Percentiles rank a stretch among this genome's conserved stretches.
phyloP scores from a whole-genome alignment of 2,113 vertebrate species.

The Trogon melanurus region DNA sequence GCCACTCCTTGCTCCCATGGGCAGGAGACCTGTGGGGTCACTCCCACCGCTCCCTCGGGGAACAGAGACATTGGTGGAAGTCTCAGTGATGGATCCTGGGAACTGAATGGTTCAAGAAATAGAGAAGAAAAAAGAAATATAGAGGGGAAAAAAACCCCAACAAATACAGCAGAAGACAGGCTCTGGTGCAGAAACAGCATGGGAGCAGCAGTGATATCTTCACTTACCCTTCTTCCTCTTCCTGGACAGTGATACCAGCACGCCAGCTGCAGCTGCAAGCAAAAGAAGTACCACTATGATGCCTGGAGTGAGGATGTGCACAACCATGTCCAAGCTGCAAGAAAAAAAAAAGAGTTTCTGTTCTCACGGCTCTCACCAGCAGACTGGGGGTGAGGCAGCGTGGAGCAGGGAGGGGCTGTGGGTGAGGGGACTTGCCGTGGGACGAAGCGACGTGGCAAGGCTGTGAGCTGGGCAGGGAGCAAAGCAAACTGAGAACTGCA shows the following conservation, averaged over 20 bases:
- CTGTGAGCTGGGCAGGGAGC: neutral
- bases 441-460: neutral
- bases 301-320: neutral
- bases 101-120: neutral
- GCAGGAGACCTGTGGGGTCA: neutral
- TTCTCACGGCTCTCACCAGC: neutral
- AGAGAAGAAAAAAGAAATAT: neutral
- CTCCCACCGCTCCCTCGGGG: rapidly evolving
- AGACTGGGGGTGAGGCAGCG: neutral
- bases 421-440: no score
- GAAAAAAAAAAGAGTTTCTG: neutral
- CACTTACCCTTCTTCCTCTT: constrained; percentile 16
- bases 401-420: rapidly evolving
- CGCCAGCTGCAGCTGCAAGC: neutral
- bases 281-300: neutral
- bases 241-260: neutral
- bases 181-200: neutral
- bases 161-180: neutral
- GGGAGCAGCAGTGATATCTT: neutral
- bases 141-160: neutral
- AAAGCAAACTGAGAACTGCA: neutral
- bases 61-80: neutral
- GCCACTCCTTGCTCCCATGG: neutral
- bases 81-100: neutral
- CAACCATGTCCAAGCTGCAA: neutral